These are phyloP conservation scores for Antennarius maculatus DNA, from an alignment of 2,797 vertebrate species.

Conservation along the genomic window DNA sequence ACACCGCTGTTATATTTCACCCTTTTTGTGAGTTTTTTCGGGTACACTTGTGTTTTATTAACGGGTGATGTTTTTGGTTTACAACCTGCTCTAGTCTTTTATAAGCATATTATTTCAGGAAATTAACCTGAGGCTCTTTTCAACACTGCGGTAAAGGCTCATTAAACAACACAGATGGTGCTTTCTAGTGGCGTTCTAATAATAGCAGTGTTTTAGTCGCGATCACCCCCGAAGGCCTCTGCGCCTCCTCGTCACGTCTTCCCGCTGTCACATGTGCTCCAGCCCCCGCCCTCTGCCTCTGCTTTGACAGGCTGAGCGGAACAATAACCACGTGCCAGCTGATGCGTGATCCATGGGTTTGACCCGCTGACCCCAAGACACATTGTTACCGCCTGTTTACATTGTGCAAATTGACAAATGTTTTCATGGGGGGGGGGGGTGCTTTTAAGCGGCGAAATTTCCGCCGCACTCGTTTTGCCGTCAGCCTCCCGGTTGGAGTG, in stretches of 20 bases:
- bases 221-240: conserved; percentile 67
- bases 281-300: conserved; percentile 48
- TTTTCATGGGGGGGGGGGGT: conserved; percentile 66
- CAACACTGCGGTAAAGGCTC: conserved; percentile 67
- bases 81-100: conserved; percentile 60
- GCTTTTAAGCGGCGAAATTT: conserved; percentile 51
- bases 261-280: conserved; percentile 54
- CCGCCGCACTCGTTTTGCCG: conserved; percentile 38
- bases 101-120: conserved; percentile 72
- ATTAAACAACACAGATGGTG: conserved; percentile 81
- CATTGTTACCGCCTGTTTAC: conserved; percentile 81
- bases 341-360: conserved; percentile 80
- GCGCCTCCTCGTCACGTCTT: conserved; percentile 54
- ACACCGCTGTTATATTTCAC: neutral
- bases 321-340: conserved; percentile 80
- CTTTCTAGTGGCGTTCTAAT: conserved; percentile 75
- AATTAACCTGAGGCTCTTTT: conserved; percentile 73
- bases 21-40: conserved; percentile 11
- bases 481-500: conserved; percentile 8
- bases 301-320: conserved; percentile 66
- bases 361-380: conserved; percentile 76
- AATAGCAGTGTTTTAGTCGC: conserved; percentile 77
- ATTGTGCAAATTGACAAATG: conserved; percentile 79
- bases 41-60: conserved; percentile 23
- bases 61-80: conserved; percentile 52